These are phyloP conservation scores for chimpanzee (Pan troglodytes) DNA, from an alignment of 2,113 vertebrate species.

Conservation along the genomic window NHGRI_mPanTro3-v2.1_pri NC_072398.2:149066501-149067000, in stretches of 20 bases:
- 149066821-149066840: constrained; percentile 69
- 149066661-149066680: constrained; percentile 64
- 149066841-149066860: constrained; percentile 79
- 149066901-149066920: constrained; percentile 96
- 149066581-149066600: background rate
- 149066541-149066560: constrained; percentile 29
- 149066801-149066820: constrained; percentile 77
- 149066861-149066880: constrained; percentile 78
- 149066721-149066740: constrained; percentile 62
- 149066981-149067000: constrained; percentile 99
- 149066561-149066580: constrained; percentile 31
- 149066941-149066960: constrained; percentile 98
- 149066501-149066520: constrained; percentile 55
- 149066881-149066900: constrained; percentile 75
- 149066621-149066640: background rate
- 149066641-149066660: constrained; percentile 33
- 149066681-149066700: constrained; percentile 42
- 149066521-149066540: background rate
- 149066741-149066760: constrained; percentile 71
- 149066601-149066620: background rate
- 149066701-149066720: constrained; percentile 37
- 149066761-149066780: constrained; percentile 79
- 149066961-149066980: constrained; percentile 99
- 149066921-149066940: constrained; percentile 98
- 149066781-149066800: constrained; percentile 72